These are phyloP conservation scores for Rhombomys opimus DNA, from an alignment of 2,113 vertebrate species.

Conservation along the genomic window DNA sequence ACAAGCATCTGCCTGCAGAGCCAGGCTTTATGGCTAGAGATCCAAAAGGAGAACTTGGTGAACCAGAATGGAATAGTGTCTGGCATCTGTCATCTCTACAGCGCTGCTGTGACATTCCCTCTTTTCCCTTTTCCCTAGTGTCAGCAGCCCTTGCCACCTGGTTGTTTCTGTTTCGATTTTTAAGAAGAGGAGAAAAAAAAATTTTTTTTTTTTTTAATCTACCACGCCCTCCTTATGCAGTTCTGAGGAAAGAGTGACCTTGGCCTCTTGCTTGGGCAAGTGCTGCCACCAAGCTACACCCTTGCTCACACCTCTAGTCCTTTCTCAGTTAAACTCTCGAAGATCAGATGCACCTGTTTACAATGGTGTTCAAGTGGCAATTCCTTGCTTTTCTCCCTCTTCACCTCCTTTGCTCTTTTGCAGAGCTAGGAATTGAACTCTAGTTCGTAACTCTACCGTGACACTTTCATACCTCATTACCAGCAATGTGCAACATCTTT, in stretches of 20 bases:
- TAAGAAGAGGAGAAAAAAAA: background rate
- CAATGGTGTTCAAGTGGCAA: no score
- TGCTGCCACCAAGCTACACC: background rate
- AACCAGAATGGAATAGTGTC: background rate
- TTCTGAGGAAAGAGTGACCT: background rate
- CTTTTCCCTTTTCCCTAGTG: background rate
- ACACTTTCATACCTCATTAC: conserved; percentile 7
- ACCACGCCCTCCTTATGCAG: background rate
- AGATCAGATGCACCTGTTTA: no score
- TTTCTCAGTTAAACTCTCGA: background rate
- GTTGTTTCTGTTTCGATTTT: background rate
- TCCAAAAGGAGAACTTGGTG: background rate
- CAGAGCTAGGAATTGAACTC: background rate
- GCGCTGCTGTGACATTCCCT: background rate
- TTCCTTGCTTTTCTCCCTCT: no score
- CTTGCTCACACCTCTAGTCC: background rate
- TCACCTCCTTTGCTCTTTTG: background rate
- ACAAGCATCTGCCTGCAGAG: background rate
- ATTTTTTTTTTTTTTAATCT: background rate
- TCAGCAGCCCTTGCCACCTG: background rate
- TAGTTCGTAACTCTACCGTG: background rate
- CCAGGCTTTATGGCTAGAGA: background rate
- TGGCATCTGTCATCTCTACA: background rate
- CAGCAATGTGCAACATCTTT: background rate
- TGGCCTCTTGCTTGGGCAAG: no score